Base-by-base conservation (phyloP, 2,113 vertebrate genomes). In the Zosterops lateralis region DNA sequence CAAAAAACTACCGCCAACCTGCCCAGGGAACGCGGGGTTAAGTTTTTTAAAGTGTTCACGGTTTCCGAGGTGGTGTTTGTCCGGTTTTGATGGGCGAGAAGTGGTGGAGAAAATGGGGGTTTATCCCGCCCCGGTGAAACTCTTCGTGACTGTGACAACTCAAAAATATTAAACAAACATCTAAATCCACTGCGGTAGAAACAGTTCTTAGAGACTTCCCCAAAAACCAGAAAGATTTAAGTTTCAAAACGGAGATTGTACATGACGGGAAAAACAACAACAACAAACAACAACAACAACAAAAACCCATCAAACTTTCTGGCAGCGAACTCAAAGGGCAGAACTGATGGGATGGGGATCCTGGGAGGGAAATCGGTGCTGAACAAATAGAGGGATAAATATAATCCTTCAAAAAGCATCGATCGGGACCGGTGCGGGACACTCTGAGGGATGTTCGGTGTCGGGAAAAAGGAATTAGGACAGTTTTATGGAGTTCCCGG, bases 1-100 rank as follows among this genome's bases (percentile, higher is more conserved):
- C 18, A 14, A 21, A 51, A 17, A 38, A 38, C 0, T 34, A 0
- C 36, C 12, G 0, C 17, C 2, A 17, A 14, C 11, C 3, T 15
- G 1, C n/a, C 17, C 21, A 26, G 17, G 1, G 2, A 12, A 12
- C 21, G 32, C 14, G 20, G 3, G 44, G 0, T 42, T 0, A 3
- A 44, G 51, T 70, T 74, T n/a, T 45, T 32, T 12, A 3, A 40
- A 20, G 7, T 36, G 3, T 21, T 40, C 20, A 5, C 3, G 0
- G 31, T 15, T 54, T 31, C 4, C 13, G n/a, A 12, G 21, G 6
- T 31, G 34, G 4, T 4, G 14, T 25, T 72, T 8, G n/a, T n/a
- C n/a, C n/a, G n/a, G n/a, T n/a, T n/a, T n/a, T n/a, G n/a, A n/a
- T 7, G 19, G 45, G 21, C 20, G 3, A 4, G 38, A 28, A 31